These are phyloP conservation scores for Leptopterna dolabrata DNA, from an alignment of 2,888 invertebrate genomes.

Conservation along the genomic window DNA sequence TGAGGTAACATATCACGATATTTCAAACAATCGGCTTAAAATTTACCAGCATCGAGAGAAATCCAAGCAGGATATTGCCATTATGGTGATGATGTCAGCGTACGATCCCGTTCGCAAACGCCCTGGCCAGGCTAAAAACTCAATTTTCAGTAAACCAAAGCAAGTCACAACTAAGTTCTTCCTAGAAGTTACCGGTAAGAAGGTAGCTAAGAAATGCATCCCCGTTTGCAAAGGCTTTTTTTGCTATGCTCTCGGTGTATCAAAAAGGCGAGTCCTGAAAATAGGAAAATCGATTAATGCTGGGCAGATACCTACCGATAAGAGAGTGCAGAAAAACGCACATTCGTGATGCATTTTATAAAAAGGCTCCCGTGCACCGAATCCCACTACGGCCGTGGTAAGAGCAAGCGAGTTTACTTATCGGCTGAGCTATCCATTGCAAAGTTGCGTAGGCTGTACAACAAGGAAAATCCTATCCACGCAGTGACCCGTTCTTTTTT, in stretches of 20 bases:
- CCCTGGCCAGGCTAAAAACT: background rate
- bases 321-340: background rate
- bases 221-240: constrained; percentile 35
- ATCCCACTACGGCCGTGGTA: background rate
- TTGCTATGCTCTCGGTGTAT: constrained; percentile 22
- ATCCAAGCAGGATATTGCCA: background rate
- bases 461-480: background rate
- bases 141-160: background rate
- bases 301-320: background rate
- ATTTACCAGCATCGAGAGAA: background rate
- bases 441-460: background rate
- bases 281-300: background rate
- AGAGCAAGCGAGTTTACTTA: background rate
- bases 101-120: constrained; percentile 5
- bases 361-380: background rate
- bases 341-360: no score
- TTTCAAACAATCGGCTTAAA: background rate
- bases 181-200: background rate
- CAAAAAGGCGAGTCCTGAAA: background rate
- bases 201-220: background rate
- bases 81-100: background rate
- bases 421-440: background rate
- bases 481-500: background rate
- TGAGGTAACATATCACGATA: background rate
- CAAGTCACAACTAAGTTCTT: background rate